Percentiles rank a stretch among this genome's conserved stretches.
These are phyloP conservation scores for Elgaria multicarinata DNA, from an alignment of 2,113 vertebrate genomes.

Conservation along the genomic window DNA sequence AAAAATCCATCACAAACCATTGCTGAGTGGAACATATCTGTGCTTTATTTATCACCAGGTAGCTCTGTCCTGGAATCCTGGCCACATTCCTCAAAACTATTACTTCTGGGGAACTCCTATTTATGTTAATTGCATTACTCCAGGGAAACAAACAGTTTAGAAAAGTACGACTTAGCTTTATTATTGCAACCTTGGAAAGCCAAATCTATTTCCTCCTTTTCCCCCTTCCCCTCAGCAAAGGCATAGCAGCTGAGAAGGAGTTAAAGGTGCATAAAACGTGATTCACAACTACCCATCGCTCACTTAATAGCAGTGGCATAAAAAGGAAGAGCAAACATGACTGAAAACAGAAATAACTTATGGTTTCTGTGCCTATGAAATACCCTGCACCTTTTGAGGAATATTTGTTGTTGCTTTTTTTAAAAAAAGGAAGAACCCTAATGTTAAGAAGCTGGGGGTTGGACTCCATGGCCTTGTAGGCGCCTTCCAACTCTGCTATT, in stretches of 20 bases:
- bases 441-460: neutral
- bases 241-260: slow-evolving; percentile 47
- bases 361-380: slow-evolving; percentile 46
- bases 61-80: neutral
- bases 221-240: slow-evolving; percentile 49
- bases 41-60: neutral
- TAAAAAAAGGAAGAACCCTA: slow-evolving; percentile 8
- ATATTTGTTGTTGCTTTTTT: too few relatives aligned
- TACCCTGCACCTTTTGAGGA: slow-evolving; percentile 40
- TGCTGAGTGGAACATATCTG: neutral
- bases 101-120: neutral
- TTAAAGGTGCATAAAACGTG: slow-evolving; percentile 52
- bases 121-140: neutral
- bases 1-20: neutral
- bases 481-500: too few relatives aligned
- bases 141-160: neutral
- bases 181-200: neutral
- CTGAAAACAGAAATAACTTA: slow-evolving; percentile 56
- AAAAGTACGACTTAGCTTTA: neutral
- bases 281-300: slow-evolving; percentile 64
- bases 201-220: slow-evolving; percentile 26
- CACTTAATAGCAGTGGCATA: neutral
- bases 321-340: slow-evolving; percentile 37
- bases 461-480: too few relatives aligned
- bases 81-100: slow-evolving; percentile 8